Evolutionary conservation across 2,797 vertebrate species (phyloP), one percentile per base, ranked within the genome.

Genomic region (Dendrocincla tyrannina): DNA sequence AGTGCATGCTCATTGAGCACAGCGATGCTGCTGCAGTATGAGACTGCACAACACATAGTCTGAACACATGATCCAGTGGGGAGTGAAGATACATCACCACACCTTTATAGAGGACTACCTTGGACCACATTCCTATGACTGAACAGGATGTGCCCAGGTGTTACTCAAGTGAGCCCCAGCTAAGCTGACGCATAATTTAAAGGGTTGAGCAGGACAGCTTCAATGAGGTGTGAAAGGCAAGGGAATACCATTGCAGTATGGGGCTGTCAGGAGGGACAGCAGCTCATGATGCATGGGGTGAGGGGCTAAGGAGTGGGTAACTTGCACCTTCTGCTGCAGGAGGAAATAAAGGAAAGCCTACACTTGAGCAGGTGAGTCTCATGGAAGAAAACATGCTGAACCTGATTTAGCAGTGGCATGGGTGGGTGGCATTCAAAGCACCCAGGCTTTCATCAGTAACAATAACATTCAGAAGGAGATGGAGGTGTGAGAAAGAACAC

Each of bases 401-500:
- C 39, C 53, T 95, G 72, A 95, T 75, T 50, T 63, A 87, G 77
- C 44, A 44, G 75, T 1, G 2, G 33, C 62, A 76, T 3, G 35
- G 69, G 41, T 90, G 55, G 62, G 58, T 94, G 81, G 59, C 55
- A 81, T 75, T 77, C 78, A 93, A 83, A 92, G 75, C 59, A 93
- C 47, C 5, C 73, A 55, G 27, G 56, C 35, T 93, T 80, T 86
- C 52, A 86, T 69, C 62, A 93, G 69, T n/a, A 86, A 44, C n/a
- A 59, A 64, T 28, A 82, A 82, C 50, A 75, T 64, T 78, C 53
- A 90, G 87, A 66, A 69, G 58, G 64, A 91, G 59, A 44, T 62
- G 56, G 77, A 89, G 73, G 73, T 89, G 80, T 88, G 76, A 55
- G 85, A 89, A 96, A 90, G 87, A 91, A 82, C 16, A 85, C 33